Evolutionary conservation across 2,888 invertebrate species (phyloP).

Genomic region (Trichopoda pennipes): DNA sequence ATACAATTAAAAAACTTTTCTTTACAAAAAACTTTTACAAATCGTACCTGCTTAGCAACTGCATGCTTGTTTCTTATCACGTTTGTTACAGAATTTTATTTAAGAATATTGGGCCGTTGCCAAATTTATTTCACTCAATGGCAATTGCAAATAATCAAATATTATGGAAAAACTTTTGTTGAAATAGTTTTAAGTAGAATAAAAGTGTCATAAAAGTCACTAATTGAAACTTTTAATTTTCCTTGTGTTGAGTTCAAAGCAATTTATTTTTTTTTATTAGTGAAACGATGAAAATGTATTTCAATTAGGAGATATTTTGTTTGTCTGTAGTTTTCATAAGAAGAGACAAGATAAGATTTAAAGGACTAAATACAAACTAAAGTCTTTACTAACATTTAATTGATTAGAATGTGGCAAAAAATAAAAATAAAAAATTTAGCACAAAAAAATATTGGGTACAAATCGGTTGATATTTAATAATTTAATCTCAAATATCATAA

Average conservation of each 20-base stretch:
- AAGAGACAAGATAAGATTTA: no score
- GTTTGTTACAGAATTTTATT: conserved; percentile 26
- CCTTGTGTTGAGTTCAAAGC: not conserved
- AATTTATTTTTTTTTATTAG: not conserved
- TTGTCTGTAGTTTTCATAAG: no score
- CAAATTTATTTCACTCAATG: conserved; percentile 20
- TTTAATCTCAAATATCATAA: no score
- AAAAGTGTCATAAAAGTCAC: conserved; percentile 41
- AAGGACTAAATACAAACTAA: no score
- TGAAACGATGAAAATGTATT: not conserved
- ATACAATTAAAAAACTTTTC: not conserved
- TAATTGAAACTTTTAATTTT: conserved; percentile 33
- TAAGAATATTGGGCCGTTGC: conserved; percentile 34
- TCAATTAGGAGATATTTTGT: no score
- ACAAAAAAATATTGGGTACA: no score
- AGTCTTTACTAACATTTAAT: no score
- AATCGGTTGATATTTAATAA: no score
- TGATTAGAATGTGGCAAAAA: no score
- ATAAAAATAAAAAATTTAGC: no score
- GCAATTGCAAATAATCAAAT: conserved; percentile 7
- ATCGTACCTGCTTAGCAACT: not conserved
- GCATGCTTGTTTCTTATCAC: conserved; percentile 35
- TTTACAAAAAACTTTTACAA: not conserved
- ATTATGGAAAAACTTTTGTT: conserved; percentile 24
- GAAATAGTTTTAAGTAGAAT: conserved; percentile 44